Conservation (phyloP, 1,140 invertebrate species). For the Ooceraea biroi region DNA sequence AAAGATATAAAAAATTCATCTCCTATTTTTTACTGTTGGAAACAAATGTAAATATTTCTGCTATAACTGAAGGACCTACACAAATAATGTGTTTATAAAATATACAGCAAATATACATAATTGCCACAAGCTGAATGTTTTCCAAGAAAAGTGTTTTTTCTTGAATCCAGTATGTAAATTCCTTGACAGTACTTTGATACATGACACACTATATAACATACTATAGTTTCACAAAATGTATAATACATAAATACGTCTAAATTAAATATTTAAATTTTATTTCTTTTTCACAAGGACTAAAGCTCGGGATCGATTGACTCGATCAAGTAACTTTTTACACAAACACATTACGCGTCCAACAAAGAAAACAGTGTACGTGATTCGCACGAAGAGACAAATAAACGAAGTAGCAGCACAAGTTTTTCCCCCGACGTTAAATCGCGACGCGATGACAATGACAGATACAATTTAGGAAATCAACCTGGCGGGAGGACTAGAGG, state of each 20-base stretch:
- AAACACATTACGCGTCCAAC: not conserved
- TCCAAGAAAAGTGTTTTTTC: too few relatives aligned
- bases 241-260: not conserved
- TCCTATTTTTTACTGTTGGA: too few relatives aligned
- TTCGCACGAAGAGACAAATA: not conserved
- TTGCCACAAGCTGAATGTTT: too few relatives aligned
- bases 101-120: too few relatives aligned
- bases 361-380: not conserved
- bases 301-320: slow-evolving; percentile 13
- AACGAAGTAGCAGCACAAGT: not conserved
- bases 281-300: not conserved
- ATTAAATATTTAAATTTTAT: not conserved
- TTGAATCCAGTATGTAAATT: not conserved
- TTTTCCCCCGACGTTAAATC: not conserved
- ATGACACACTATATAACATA: too few relatives aligned
- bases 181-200: too few relatives aligned
- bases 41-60: too few relatives aligned
- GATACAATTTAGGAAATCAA: not conserved
- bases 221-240: too few relatives aligned
- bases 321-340: slow-evolving; percentile 25
- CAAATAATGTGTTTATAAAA: too few relatives aligned
- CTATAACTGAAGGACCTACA: too few relatives aligned
- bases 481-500: not conserved
- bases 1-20: too few relatives aligned
- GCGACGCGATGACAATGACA: not conserved